Conservation (phyloP, 1,140 invertebrate species). For the Neodiprion lecontei region DNA sequence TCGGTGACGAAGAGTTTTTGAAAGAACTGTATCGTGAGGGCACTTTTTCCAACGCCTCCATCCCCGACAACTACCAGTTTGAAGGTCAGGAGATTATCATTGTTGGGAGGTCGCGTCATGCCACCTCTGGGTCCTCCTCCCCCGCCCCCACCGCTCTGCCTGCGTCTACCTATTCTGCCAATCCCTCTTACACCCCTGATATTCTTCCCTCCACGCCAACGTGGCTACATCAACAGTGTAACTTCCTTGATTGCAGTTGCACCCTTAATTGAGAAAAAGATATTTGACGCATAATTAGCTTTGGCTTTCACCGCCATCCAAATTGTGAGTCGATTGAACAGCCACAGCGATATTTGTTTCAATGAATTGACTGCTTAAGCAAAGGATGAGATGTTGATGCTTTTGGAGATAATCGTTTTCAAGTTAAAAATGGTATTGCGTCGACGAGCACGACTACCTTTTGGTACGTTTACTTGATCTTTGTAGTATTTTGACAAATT, state of each 20-base stretch:
- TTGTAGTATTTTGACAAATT: no score
- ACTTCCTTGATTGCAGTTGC: not conserved
- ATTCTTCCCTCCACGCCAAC: not conserved
- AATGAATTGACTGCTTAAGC: no score
- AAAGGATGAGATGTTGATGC: no score
- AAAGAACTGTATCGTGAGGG: slow-evolving; percentile 90
- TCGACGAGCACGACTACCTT: no score
- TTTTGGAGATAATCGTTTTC: no score
- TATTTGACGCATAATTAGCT: not conserved
- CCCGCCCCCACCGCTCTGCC: slow-evolving; percentile 40
- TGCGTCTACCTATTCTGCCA: slow-evolving; percentile 49
- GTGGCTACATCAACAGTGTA: slow-evolving; percentile 4
- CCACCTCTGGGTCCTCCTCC: slow-evolving; percentile 44
- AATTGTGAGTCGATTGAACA: not conserved
- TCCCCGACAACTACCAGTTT: slow-evolving; percentile 91
- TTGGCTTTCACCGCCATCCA: not conserved
- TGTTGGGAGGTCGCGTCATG: slow-evolving; percentile 75
- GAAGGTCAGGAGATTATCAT: slow-evolving; percentile 83
- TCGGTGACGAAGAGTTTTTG: slow-evolving; percentile 88
- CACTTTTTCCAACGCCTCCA: slow-evolving; percentile 89
- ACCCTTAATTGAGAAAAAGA: not conserved
- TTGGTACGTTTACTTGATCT: no score
- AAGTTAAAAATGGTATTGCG: no score
- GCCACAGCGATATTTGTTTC: not conserved
- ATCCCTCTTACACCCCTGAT: slow-evolving; percentile 29